Conservation (phyloP, 2,888 invertebrate genomes). For the Eurois occulta region DNA sequence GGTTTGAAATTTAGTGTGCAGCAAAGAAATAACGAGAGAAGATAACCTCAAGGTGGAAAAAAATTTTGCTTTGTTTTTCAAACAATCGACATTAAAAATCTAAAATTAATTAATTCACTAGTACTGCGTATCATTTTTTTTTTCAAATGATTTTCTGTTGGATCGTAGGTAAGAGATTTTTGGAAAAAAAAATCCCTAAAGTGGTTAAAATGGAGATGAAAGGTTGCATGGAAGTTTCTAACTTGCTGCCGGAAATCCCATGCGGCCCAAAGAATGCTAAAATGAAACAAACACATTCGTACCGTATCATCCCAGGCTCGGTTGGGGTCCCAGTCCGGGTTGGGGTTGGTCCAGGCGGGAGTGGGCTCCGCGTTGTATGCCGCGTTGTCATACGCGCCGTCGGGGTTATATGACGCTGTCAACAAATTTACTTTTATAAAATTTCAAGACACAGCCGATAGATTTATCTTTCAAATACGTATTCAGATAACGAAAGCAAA, state of each 20-base stretch:
- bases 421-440: neutral
- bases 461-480: neutral
- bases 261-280: neutral
- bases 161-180: too few species aligned
- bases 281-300: neutral
- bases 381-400: slow-evolving; percentile 87
- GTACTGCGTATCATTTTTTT: too few species aligned
- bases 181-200: neutral
- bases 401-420: slow-evolving; percentile 81
- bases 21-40: neutral
- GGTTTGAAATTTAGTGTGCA: neutral
- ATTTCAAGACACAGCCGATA: neutral
- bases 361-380: slow-evolving; percentile 86
- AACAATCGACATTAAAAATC: too few species aligned
- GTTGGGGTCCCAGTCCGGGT: slow-evolving; percentile 88
- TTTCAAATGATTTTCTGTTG: too few species aligned
- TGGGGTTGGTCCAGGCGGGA: slow-evolving; percentile 90
- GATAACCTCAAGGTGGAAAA: neutral
- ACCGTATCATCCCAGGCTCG: slow-evolving; percentile 79
- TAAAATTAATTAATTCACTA: too few species aligned
- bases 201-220: neutral
- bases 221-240: neutral
- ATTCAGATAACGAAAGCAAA: neutral
- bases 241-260: neutral
- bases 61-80: too few species aligned